Evolutionary conservation across 1,140 invertebrate genomes (phyloP), one percentile per base, ranked within the genome.

Genomic region (Orius laevigatus): DNA sequence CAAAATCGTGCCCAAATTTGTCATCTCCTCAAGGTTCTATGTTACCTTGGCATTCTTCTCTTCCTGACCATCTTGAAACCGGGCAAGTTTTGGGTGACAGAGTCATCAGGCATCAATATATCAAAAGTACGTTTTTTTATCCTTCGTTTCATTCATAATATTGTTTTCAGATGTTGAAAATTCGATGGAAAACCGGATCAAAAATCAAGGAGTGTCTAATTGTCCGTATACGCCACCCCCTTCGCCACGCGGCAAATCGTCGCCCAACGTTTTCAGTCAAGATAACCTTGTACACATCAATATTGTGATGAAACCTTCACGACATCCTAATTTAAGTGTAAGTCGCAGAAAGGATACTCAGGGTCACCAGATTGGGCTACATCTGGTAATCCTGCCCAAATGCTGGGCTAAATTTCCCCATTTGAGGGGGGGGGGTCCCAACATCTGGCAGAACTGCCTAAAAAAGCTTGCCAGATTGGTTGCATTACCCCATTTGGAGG

Each of bases 1-100:
- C 89, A 0, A 73, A 72, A 52, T 93, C 89, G 0, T 93, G 88
- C 63, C 88, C 91, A 0, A 77, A 91, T 60, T 66, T 84, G 36
- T 61, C 65, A 8, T 53, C 39, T 2, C 49, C 57, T 31, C 33
- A 41, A 20, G 39, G 49, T 16, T 14, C 25, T 20, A 15, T 44
- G 0, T 20, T 14, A 31, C 49, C 42, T 0, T 53, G 54, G 50
- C 54, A 53, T 14, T 51, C 35, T 14, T 59, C 57, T 14, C 65
- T 85, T 14, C 83, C 83, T 0, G 75, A 80, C 48, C 70, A 78
- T 59, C 60, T 87, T 9, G 73, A 79, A 56, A 72, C 75, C 1
- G 69, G 71, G 18, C 66, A 62, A 5, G 53, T 74, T 34, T 61
- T 66, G 16, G 63, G 39, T 61, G 64, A 58, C 61, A 35, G 34